These are phyloP conservation scores for Manis crassicaudata DNA, from an alignment of 2,797 vertebrate species.

Conservation along the genomic window DNA sequence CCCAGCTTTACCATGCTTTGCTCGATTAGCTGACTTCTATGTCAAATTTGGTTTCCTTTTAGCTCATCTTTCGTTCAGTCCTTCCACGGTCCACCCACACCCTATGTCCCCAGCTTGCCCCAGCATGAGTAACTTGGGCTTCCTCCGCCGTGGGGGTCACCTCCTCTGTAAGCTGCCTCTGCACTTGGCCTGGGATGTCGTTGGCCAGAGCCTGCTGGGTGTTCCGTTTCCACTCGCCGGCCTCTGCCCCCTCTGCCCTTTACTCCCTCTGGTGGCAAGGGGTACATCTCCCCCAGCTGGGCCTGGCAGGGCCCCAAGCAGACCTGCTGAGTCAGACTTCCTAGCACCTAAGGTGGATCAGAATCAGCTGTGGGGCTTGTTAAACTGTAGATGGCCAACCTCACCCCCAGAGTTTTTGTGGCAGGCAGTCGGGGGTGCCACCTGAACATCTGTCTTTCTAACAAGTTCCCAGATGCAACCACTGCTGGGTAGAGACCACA, in stretches of 20 bases:
- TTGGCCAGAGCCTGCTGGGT: neutral
- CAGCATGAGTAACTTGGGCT: neutral
- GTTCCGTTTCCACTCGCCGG: neutral
- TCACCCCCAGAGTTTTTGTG: too few relatives aligned
- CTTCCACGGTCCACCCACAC: neutral
- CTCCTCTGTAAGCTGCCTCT: neutral
- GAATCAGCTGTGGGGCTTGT: neutral
- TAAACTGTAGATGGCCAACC: neutral
- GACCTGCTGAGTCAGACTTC: neutral
- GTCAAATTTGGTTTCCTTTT: neutral
- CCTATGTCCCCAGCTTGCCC: slow-evolving; percentile 19
- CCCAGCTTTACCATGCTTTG: neutral
- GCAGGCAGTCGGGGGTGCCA: neutral
- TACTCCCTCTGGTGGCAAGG: slow-evolving; percentile 6
- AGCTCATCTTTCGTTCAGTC: neutral
- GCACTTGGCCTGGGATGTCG: neutral
- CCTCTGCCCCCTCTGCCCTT: neutral
- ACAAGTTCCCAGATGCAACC: neutral
- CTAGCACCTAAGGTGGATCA: too few relatives aligned
- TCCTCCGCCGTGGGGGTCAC: neutral
- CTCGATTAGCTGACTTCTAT: neutral
- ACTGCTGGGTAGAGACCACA: neutral
- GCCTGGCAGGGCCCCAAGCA: neutral
- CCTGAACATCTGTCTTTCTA: neutral
- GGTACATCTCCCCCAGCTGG: neutral